Evolutionary conservation across 2,797 vertebrate genomes (phyloP).

Genomic region (Tamandua tetradactyla): DNA sequence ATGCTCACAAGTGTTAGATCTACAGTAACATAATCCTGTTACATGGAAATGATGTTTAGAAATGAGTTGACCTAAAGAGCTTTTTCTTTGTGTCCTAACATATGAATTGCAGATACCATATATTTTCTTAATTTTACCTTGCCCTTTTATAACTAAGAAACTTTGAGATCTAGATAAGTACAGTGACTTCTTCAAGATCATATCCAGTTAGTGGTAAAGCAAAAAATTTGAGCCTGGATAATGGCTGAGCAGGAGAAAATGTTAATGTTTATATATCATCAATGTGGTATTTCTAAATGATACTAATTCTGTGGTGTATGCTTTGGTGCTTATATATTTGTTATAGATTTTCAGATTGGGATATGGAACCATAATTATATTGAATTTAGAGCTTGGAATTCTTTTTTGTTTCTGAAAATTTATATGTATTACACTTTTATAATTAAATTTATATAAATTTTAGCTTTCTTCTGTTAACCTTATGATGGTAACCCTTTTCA

Average conservation of each 20-base stretch:
- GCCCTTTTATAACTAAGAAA: slow-evolving; percentile 1
- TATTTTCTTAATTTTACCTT: neutral
- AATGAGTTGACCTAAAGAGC: neutral
- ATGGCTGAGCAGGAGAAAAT: slow-evolving; percentile 30
- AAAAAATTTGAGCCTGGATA: neutral
- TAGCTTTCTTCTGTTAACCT: neutral
- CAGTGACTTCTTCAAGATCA: slow-evolving; percentile 24
- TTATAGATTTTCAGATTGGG: slow-evolving; percentile 14
- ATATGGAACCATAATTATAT: neutral
- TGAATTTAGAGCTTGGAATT: slow-evolving; percentile 36
- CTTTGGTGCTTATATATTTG: neutral
- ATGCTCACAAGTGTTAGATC: neutral
- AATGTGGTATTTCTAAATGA: neutral
- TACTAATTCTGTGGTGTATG: neutral
- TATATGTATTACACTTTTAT: slow-evolving; percentile 9
- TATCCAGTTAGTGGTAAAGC: neutral
- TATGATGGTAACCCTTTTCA: neutral
- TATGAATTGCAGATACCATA: neutral
- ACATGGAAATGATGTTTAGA: neutral
- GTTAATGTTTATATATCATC: neutral
- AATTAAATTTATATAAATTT: slow-evolving; percentile 28
- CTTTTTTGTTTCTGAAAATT: neutral
- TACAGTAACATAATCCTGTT: neutral
- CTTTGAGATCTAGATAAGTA: neutral
- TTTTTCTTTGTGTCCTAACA: neutral